phyloP scores from a whole-genome alignment of 2,888 invertebrate species.

The Steromphala cineraria region DNA sequence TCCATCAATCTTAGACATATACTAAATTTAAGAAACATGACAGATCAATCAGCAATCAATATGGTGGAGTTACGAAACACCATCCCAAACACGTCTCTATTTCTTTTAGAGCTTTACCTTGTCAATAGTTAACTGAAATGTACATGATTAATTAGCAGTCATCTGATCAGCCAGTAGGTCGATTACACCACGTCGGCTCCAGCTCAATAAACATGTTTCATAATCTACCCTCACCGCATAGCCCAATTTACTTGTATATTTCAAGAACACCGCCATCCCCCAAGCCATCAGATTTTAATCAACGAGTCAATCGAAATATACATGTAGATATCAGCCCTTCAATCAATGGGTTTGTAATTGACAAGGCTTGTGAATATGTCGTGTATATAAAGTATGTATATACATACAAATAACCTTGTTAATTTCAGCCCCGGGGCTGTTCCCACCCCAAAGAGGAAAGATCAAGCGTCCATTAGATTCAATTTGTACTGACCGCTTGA shows the following conservation, averaged over 20 bases:
- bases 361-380: background rate
- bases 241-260: background rate
- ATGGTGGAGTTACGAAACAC: too few relatives aligned
- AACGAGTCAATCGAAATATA: background rate
- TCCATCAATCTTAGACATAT: too few relatives aligned
- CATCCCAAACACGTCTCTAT: too few relatives aligned
- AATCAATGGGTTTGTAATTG: background rate
- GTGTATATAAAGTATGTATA: background rate
- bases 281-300: background rate
- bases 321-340: background rate
- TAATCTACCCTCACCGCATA: too few relatives aligned
- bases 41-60: too few relatives aligned
- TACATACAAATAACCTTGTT: background rate
- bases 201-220: too few relatives aligned
- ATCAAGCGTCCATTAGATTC: background rate
- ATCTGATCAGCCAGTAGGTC: too few relatives aligned
- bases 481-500: background rate
- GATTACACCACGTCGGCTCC: too few relatives aligned
- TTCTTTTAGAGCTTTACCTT: too few relatives aligned
- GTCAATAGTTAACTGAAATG: too few relatives aligned
- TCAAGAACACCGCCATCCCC: background rate
- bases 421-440: background rate
- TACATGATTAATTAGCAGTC: too few relatives aligned
- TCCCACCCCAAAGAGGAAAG: background rate
- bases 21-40: too few relatives aligned